Base-by-base conservation (phyloP, 2,888 invertebrate genomes). In the Acanthosoma haemorrhoidale region DNA sequence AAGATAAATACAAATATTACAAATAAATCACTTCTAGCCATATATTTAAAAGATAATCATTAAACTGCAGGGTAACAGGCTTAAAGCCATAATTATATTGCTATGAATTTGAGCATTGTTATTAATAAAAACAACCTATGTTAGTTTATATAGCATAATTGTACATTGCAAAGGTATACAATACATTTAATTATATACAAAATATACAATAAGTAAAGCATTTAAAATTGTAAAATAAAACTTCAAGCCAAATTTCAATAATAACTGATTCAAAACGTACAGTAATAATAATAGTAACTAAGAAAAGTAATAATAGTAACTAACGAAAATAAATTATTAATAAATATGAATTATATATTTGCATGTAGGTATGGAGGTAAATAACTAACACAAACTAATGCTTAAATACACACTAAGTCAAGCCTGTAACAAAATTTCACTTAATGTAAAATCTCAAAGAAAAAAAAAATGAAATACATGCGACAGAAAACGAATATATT, bases 51-150 rank as follows among this genome's bases (percentile, higher is more conserved):
- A 61, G 21, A 51, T 13, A n/a, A 25, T n/a, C 51, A 51, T 13
- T 51, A 36, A 61, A 36, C 38, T 18, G 61, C 34, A 38, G 61
- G 61, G 36, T 34, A 61, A 61, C 36, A 21, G 61, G 38, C 61
- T 38, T 38, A 34, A 21, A 61, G 38, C 61, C 60, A 21, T 11
- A 43, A n/a, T 8, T 60, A 36, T 61, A 61, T 61, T 61, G 61
- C 61, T 61, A 61, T 21, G n/a, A 61, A 34, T 61, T 61, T 61
- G 61, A 61, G 61, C 61, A 61, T 16, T 61, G 38, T 38, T 34
- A 61, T 61, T 61, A 3, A 61, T 34, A 21, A 61, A n/a, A 32
- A 36, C 32, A 21, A 61, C 32, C 21, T 18, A 36, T 34, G 21
- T 61, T 61, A 36, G 21, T 16, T 34, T 13, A 59, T 34, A n/a